phyloP scores from a whole-genome alignment of 37 sponge, comb jelly and placozoan species.

The Mnemiopsis leidyi region DNA sequence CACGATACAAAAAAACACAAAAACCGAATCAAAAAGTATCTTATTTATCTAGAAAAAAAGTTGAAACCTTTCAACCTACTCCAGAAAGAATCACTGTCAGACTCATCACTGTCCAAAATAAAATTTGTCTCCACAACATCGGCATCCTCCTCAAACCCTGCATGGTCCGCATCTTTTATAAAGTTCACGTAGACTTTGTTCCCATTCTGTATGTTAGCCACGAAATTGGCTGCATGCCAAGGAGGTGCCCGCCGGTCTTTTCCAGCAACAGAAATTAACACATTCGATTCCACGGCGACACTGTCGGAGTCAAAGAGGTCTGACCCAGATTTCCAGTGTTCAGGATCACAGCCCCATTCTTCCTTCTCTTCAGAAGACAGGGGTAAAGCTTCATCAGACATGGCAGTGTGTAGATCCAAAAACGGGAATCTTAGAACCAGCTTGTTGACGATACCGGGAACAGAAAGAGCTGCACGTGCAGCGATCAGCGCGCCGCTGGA shows the following conservation, averaged over 20 bases:
- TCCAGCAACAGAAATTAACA: not conserved
- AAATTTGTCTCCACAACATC: not conserved
- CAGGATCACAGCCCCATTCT: not conserved
- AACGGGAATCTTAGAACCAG: slow-evolving; percentile 25
- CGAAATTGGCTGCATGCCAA: slow-evolving; percentile 38
- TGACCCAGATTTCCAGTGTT: not conserved
- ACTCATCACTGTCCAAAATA: not conserved
- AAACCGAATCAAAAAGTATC: too few species aligned
- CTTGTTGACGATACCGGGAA: not conserved
- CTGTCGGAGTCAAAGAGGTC: not conserved
- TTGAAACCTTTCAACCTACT: too few species aligned
- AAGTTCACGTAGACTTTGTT: not conserved
- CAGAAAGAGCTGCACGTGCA: not conserved
- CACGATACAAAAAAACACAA: too few species aligned
- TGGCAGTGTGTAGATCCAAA: slow-evolving; percentile 1
- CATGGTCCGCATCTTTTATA: not conserved
- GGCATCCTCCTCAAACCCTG: not conserved
- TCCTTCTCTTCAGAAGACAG: not conserved
- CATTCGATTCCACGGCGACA: not conserved
- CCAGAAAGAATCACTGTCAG: not conserved
- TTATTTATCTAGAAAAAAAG: too few species aligned
- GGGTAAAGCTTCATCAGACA: not conserved
- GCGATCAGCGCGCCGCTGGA: not conserved
- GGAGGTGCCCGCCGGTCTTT: slow-evolving; percentile 40
- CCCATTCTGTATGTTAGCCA: not conserved